Evolutionary conservation across 2,113 vertebrate species (phyloP).

Genomic region (Campylomormyrus numenius): DNA sequence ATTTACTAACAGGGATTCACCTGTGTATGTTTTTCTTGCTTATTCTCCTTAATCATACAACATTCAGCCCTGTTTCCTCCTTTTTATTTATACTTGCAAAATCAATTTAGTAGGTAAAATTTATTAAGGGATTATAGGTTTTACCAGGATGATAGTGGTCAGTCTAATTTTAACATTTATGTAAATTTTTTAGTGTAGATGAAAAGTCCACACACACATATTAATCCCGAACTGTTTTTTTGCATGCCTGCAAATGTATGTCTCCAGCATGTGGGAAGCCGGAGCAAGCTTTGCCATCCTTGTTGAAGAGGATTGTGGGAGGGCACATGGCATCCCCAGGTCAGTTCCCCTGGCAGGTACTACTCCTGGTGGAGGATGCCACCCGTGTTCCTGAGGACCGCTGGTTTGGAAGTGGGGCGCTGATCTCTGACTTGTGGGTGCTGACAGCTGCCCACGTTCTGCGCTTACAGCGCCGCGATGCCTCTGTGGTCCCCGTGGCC

Average conservation of each 20-base stretch:
- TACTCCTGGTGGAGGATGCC: slow-evolving; percentile 82
- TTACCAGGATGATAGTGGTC: background rate
- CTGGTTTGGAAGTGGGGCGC: slow-evolving; percentile 92
- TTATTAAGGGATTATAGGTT: background rate
- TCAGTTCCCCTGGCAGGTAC: slow-evolving; percentile 90
- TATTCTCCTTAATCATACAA: background rate
- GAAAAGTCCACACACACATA: background rate
- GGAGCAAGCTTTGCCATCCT: slow-evolving; percentile 58
- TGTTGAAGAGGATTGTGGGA: slow-evolving; percentile 84
- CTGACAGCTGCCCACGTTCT: slow-evolving; percentile 87
- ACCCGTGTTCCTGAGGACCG: slow-evolving; percentile 79
- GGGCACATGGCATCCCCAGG: slow-evolving; percentile 72
- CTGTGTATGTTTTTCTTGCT: background rate
- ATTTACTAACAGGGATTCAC: background rate
- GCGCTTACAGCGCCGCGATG: slow-evolving; percentile 76
- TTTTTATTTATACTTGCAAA: background rate
- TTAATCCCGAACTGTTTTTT: background rate
- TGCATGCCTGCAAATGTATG: slow-evolving; percentile 21
- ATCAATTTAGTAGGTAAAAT: background rate
- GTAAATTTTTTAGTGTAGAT: background rate
- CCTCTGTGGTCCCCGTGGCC: slow-evolving; percentile 73
- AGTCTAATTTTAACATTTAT: background rate
- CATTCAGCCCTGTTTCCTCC: background rate
- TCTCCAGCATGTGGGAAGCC: slow-evolving; percentile 70
- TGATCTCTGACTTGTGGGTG: slow-evolving; percentile 82